A percentile compares a stretch with the other conserved stretches of the same genome.
Evolutionary conservation across 2,888 invertebrate genomes (phyloP).

Genomic region (Geophilus truncorum): DNA sequence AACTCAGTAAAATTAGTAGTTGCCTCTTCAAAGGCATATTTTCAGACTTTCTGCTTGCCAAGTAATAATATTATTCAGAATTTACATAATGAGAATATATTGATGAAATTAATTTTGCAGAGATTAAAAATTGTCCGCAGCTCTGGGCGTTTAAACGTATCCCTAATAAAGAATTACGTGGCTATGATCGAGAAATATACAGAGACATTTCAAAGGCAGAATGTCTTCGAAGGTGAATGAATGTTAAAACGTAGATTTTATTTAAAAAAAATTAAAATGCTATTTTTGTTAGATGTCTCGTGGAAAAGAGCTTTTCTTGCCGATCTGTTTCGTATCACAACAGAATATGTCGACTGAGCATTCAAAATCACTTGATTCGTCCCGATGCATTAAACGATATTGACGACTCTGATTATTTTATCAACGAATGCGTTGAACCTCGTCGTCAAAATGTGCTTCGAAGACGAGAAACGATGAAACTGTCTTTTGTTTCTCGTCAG

Average conservation of each 20-base stretch:
- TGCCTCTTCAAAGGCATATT: neutral
- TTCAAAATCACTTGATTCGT: conserved; percentile 66
- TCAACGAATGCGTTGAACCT: conserved; percentile 53
- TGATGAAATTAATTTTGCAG: no score
- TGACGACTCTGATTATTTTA: conserved; percentile 51
- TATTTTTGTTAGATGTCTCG: conserved; percentile 8
- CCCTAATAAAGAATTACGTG: conserved; percentile 51
- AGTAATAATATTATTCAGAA: neutral
- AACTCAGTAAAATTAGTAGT: conserved; percentile 35
- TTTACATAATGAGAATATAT: no score
- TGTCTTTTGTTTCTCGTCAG: neutral
- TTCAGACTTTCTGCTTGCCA: neutral
- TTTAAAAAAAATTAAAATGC: neutral
- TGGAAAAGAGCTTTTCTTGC: conserved; percentile 50
- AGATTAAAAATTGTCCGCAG: conserved; percentile 35
- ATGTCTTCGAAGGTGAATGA: conserved; percentile 15
- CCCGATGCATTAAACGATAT: conserved; percentile 51
- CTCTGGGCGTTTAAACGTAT: conserved; percentile 53
- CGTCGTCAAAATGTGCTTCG: neutral
- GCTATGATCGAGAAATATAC: conserved; percentile 45
- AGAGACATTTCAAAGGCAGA: conserved; percentile 38
- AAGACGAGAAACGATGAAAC: neutral
- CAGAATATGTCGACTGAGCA: conserved; percentile 61
- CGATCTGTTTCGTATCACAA: conserved; percentile 57
- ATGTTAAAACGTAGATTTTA: neutral